phyloP scores from a whole-genome alignment of 2,113 vertebrate species.

The Alethe diademata region DNA sequence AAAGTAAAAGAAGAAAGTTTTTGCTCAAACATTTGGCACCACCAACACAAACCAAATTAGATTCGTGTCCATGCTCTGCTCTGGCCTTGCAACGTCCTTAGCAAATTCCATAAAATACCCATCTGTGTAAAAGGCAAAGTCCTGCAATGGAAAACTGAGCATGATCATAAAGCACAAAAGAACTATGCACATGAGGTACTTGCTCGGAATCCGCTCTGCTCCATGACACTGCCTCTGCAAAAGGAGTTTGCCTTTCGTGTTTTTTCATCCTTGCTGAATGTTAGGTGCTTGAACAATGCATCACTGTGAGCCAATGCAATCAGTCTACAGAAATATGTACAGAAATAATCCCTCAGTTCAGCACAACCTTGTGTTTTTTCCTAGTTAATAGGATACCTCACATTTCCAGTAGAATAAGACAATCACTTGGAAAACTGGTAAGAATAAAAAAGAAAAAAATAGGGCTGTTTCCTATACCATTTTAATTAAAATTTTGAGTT shows the following conservation, averaged over 20 bases:
- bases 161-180: background rate
- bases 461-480: background rate
- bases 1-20: background rate
- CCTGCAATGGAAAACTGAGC: background rate
- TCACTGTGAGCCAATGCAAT: background rate
- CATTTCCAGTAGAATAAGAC: background rate
- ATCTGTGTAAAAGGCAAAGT: background rate
- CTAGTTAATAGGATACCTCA: background rate
- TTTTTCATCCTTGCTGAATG: background rate
- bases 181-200: background rate
- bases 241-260: background rate
- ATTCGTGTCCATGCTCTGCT: background rate
- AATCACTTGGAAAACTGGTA: background rate
- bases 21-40: background rate
- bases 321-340: background rate
- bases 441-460: background rate
- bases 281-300: background rate
- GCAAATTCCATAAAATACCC: slow-evolving; percentile 19
- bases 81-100: background rate
- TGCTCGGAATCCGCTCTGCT: background rate
- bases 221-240: background rate
- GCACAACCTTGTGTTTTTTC: background rate
- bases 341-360: background rate
- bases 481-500: background rate
- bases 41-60: background rate